These are phyloP conservation scores for Tinea trinotella DNA, from an alignment of 2,888 invertebrate genomes.

Conservation along the genomic window DNA sequence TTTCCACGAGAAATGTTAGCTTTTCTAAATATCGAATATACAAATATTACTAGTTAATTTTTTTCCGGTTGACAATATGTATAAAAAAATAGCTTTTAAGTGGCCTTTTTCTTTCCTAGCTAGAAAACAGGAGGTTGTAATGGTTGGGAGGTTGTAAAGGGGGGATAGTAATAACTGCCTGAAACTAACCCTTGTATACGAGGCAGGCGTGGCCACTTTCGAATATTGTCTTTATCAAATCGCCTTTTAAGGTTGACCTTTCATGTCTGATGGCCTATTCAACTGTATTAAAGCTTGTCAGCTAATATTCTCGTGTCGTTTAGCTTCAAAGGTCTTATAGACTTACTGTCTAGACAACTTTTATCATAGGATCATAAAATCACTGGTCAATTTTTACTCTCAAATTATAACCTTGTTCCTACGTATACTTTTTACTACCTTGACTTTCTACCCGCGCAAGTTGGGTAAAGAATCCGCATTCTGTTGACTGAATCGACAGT, in stretches of 20 bases:
- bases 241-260: constrained; percentile 17
- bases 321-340: neutral
- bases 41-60: neutral
- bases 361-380: no score
- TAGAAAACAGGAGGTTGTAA: neutral
- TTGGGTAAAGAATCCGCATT: no score
- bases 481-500: no score
- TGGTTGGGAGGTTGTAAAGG: neutral
- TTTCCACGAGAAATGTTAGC: no score
- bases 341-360: neutral
- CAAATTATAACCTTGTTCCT: no score
- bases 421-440: no score
- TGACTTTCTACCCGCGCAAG: no score
- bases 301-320: neutral
- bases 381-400: no score
- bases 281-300: neutral
- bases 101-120: neutral
- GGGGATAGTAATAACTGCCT: constrained; percentile 17
- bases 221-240: constrained; percentile 20
- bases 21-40: no score
- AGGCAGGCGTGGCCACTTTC: constrained; percentile 19
- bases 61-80: neutral
- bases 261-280: constrained; percentile 11
- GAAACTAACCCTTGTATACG: constrained; percentile 19
- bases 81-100: neutral